These are phyloP conservation scores for Alcis repandata DNA, from an alignment of 2,888 invertebrate species.

Conservation along the genomic window DNA sequence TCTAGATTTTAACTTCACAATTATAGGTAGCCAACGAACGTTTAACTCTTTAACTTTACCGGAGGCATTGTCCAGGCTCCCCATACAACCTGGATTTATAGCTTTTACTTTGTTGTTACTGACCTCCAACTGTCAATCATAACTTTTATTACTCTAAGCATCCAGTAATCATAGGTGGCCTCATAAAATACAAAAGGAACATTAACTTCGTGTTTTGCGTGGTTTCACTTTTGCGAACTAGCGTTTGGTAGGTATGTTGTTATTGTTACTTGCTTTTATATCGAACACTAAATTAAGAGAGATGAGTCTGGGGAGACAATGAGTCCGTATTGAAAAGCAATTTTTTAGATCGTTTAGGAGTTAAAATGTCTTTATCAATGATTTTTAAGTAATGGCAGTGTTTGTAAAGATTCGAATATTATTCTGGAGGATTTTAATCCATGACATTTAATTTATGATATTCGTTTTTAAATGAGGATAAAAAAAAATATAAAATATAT, in stretches of 20 bases:
- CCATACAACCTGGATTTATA: constrained; percentile 56
- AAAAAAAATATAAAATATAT: no score
- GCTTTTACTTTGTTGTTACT: constrained; percentile 57
- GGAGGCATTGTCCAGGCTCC: constrained; percentile 51
- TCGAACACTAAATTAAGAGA: constrained; percentile 38
- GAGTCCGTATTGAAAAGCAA: constrained; percentile 26
- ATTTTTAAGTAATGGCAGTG: neutral
- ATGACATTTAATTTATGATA: no score
- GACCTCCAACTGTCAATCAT: constrained; percentile 68
- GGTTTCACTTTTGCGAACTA: constrained; percentile 47
- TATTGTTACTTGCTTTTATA: constrained; percentile 19
- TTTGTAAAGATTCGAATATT: neutral
- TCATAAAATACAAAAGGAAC: constrained; percentile 51
- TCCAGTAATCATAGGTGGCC: constrained; percentile 62
- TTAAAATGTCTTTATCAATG: constrained; percentile 18
- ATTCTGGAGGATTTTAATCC: neutral
- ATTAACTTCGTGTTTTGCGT: constrained; percentile 30
- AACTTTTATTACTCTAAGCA: constrained; percentile 62
- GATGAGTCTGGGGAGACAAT: constrained; percentile 37
- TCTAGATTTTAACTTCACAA: constrained; percentile 39
- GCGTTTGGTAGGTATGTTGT: constrained; percentile 23
- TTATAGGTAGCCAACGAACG: constrained; percentile 32
- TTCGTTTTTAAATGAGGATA: no score
- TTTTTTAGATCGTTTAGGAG: constrained; percentile 32
- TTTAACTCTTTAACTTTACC: constrained; percentile 34